Base-by-base conservation (phyloP, 2,888 invertebrate species). In the Platerodrilus igneus region DNA sequence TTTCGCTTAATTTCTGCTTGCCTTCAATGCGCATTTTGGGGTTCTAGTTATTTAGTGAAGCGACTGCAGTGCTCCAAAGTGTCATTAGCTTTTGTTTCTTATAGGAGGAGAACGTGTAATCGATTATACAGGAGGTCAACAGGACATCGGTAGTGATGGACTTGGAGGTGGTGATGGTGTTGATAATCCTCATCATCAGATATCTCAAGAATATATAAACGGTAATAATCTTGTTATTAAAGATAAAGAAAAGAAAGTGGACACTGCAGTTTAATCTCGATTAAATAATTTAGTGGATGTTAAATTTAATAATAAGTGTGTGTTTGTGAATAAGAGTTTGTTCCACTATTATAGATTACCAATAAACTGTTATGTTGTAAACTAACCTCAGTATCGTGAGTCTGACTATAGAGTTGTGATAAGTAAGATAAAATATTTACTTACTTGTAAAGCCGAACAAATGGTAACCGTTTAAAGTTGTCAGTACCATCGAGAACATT, bases 121-220 rank as follows among this genome's bases (percentile, higher is more conserved):
- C 53, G 69, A 69, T 60, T 69, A 69, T 58, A 68, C 68, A 30
- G 52, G 54, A 36, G 48, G 52, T 26, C 44, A 42, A 54, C 62
- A 45, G 42, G 57, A 39, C 17, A 35, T 41, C 4, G 45, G 22
- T 13, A 38, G 21, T 32, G 45, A 45, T 25, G 45, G 41, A 10
- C 29, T 45, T 8, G 56, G 33, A 54, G 59, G 59, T 18, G 59
- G 59, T 18, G 66, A 69, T 50, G 68, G 69, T 36, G 67, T 69
- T 44, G 70, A 70, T 58, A 71, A 71, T 51, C 71, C 71, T 35
- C 70, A 71, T 49, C 69, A 70, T 50, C 74, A 76, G 57, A 69
- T 70, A 50, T 75, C 75, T 53, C 72, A 72, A 52, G 76, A 77
- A 57, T 76, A 75, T 67, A 72, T 76, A 57, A 76, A 76, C 59